A percentile compares a stretch with the other conserved stretches of the same genome.
These are phyloP conservation scores for Oikopleura dioica DNA, from an alignment of 23 tunicate genomes.

Conservation along the genomic window DNA sequence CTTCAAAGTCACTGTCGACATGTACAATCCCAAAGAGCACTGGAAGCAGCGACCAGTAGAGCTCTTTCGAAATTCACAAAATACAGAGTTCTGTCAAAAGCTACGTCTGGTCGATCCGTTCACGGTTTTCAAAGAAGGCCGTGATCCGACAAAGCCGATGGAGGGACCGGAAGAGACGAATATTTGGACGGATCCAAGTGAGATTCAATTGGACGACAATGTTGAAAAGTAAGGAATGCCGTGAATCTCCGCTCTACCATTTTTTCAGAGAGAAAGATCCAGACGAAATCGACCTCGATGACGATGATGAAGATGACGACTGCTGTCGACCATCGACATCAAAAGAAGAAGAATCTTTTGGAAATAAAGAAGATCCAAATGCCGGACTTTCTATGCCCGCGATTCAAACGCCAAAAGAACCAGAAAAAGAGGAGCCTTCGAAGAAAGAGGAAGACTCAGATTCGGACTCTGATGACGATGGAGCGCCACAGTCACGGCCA, in stretches of 20 bases:
- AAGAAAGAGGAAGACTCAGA: neutral
- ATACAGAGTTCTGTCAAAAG: constrained; percentile 56
- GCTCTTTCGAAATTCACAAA: constrained; percentile 40
- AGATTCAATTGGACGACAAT: neutral
- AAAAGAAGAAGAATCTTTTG: neutral
- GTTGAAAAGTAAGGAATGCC: constrained; percentile 15
- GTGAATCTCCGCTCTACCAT: constrained; percentile 16
- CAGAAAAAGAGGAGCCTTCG: no score
- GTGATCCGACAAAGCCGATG: neutral
- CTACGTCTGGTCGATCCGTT: constrained; percentile 57
- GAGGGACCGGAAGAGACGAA: neutral
- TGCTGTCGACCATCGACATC: no score
- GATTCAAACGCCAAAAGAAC: no score
- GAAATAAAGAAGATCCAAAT: neutral
- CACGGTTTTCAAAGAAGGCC: constrained; percentile 30
- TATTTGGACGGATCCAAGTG: neutral
- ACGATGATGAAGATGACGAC: constrained; percentile 20
- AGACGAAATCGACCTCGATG: constrained; percentile 70
- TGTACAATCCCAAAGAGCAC: constrained; percentile 38
- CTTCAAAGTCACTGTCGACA: constrained; percentile 27
- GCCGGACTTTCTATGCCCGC: no score
- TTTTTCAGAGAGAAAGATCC: constrained; percentile 21
- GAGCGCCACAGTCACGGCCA: neutral
- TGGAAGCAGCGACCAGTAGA: constrained; percentile 14
- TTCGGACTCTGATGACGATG: neutral